phyloP scores from a whole-genome alignment of 2,113 vertebrate species.

The Cyprinodon brontotheroides region DNA sequence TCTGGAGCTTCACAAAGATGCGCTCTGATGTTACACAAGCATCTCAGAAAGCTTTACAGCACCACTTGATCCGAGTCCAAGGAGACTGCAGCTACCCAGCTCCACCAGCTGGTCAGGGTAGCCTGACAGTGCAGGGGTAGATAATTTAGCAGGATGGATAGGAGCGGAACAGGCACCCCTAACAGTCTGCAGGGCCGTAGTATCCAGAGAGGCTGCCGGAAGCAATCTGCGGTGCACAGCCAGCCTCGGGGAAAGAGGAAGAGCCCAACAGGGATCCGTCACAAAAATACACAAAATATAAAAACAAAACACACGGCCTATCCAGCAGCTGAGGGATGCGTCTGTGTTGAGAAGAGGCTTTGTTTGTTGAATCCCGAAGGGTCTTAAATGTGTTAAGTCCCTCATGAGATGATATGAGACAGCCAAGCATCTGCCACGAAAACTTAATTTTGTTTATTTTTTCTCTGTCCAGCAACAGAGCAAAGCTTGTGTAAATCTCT shows the following conservation, averaged over 20 bases:
- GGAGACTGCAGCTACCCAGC: conserved; percentile 55
- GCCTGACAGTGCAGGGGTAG: conserved; percentile 23
- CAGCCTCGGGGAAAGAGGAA: conserved; percentile 38
- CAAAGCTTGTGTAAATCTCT: conserved; percentile 23
- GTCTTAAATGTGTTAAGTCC: conserved; percentile 55
- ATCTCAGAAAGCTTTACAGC: conserved; percentile 53
- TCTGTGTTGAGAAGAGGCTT: conserved; percentile 26
- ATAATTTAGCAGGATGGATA: conserved; percentile 28
- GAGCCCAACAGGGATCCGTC: conserved; percentile 4
- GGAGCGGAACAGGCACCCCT: conserved; percentile 29
- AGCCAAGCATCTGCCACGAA: conserved; percentile 39
- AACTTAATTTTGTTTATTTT: conserved; percentile 16
- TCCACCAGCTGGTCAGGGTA: conserved; percentile 67
- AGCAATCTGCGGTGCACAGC: conserved; percentile 21
- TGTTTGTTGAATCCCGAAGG: conserved; percentile 49
- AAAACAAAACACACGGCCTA: conserved; percentile 10
- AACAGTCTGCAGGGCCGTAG: conserved; percentile 8
- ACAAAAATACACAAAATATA: conserved; percentile 48
- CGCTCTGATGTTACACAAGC: conserved; percentile 37
- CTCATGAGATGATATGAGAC: conserved; percentile 38
- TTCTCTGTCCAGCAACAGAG: conserved; percentile 20
- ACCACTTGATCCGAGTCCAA: conserved; percentile 69
- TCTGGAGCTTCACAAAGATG: conserved; percentile 7
- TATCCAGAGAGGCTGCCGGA: conserved; percentile 41
- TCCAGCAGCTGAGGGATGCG: conserved; percentile 40